These are phyloP conservation scores for Camelus bactrianus DNA, from an alignment of 2,113 vertebrate genomes.

Conservation along the genomic window DNA sequence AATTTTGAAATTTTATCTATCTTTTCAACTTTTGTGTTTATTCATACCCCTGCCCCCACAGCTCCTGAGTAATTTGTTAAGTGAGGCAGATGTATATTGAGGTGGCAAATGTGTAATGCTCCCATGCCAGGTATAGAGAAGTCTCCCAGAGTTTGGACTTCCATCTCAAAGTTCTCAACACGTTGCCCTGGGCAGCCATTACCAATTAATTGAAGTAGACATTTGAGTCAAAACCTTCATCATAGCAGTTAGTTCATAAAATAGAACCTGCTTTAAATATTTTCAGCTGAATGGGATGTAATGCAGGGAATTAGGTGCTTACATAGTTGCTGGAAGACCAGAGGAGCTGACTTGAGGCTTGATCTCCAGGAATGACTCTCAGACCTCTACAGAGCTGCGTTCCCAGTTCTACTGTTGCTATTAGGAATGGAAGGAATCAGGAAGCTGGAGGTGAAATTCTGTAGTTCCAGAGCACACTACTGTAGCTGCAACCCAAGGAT, in stretches of 20 bases:
- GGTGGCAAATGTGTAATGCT: not conserved
- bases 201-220: not conserved
- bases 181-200: not conserved
- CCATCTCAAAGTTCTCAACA: not conserved
- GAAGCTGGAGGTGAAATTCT: not conserved
- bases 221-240: slow-evolving; percentile 20
- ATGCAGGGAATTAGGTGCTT: not conserved
- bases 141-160: not conserved
- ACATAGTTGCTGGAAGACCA: not conserved
- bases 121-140: not conserved
- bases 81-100: not conserved
- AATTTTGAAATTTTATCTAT: slow-evolving; percentile 55
- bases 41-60: not conserved
- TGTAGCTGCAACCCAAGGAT: not conserved
- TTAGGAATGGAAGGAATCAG: not conserved
- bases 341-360: not conserved
- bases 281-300: not conserved
- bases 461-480: not conserved
- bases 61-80: not conserved
- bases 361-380: not conserved
- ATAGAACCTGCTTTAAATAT: not conserved
- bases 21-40: slow-evolving; percentile 53
- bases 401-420: not conserved
- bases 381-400: not conserved
- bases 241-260: slow-evolving; percentile 30